Base-by-base conservation (phyloP, 2,113 vertebrate genomes). In the Ptilorrhoa leucosticta region DNA sequence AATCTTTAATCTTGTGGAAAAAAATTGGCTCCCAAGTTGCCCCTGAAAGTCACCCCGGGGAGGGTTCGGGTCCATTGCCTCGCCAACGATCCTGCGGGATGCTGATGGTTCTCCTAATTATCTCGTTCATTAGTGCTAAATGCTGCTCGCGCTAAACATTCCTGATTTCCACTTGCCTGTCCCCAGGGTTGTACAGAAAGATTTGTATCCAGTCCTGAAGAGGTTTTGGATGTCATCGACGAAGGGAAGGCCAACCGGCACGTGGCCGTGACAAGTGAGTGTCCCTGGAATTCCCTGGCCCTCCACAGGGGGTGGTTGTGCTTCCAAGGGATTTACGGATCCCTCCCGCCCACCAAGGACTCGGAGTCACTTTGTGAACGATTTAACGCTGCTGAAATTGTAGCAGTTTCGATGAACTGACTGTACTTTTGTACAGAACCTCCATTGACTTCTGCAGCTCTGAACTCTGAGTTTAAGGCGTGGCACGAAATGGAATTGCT, bases 201-300 rank as follows among this genome's bases (percentile, higher is more conserved):
- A 21, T 99, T 99, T 91, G 99, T 99, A 17, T 99, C 99, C 47
- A 99, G 99, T 93, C 99, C 99, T 0, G 99, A 99, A 27, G 99
- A 99, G 57, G 99, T 99, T 60, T 98, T 99, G 99, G 99, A 99
- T 58, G 98, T 99, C 48, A 99, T 99, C 18, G 99, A 99, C 8
- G 99, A 99, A 69, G 99, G 99, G 24, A 99, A 99, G 97, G 98
- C 99, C 20, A 99, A 99, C 95, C 97, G 99, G 35, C 99, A 99
- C 0, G 99, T 99, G 12, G 99, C 99, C 1, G 99, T 99, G 28
- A 99, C 99, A 81, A 99, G 99, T 99, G 96, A 98, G 98, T 95
- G 9, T 15, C 69, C 50, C 2, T 2, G 47, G 48, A 2, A 11
- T 22, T 19, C 45, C 4, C 64, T 31, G 50, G 5, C n/a, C 56